phyloP scores from a whole-genome alignment of 2,113 vertebrate genomes.

The Elgaria multicarinata region DNA sequence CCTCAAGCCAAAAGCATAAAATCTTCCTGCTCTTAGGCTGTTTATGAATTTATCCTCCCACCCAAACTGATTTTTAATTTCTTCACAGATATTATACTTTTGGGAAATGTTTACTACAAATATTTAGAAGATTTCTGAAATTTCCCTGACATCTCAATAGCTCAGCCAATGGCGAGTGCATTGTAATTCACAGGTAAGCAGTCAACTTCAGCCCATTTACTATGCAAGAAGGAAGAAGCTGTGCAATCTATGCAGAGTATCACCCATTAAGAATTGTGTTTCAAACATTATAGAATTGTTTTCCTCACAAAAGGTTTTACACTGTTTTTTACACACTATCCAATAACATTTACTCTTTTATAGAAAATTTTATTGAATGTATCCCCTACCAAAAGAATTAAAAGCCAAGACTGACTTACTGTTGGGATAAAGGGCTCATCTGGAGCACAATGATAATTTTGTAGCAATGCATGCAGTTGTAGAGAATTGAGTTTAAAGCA shows the following conservation, averaged over 20 bases:
- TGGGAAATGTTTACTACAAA: neutral
- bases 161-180: neutral
- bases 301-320: neutral
- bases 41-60: too few species aligned
- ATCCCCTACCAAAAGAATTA: neutral
- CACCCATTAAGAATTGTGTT: neutral
- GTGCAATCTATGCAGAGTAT: neutral
- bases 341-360: neutral
- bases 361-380: neutral
- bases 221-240: neutral
- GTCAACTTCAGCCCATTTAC: neutral
- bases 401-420: constrained; percentile 74
- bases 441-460: constrained; percentile 96
- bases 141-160: neutral
- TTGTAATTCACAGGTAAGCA: neutral
- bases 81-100: neutral
- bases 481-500: constrained; percentile 98
- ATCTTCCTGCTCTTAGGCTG: neutral
- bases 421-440: constrained; percentile 96
- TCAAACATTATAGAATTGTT: neutral
- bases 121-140: neutral
- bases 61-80: neutral
- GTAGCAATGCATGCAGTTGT: constrained; percentile 93
- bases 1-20: neutral
- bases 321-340: neutral